Percentiles rank a stretch among this genome's conserved stretches.
Evolutionary conservation across 2,113 vertebrate genomes (phyloP).

Genomic region (Anser brachyrhynchus): DNA sequence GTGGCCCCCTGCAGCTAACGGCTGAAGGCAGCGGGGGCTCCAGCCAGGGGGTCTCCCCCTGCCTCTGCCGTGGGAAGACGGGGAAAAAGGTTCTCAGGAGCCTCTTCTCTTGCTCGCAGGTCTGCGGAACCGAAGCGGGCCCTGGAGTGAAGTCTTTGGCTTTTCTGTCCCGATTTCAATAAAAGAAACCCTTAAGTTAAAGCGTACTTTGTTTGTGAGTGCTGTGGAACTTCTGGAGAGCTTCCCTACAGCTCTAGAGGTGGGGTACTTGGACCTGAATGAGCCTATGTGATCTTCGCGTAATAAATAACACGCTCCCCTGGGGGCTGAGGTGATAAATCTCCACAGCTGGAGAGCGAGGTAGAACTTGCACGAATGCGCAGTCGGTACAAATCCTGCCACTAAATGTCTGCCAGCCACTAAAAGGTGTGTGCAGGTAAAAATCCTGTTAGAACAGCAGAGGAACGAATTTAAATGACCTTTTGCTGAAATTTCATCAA

Average conservation of each 20-base stretch:
- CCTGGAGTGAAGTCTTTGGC: neutral
- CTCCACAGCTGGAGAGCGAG: neutral
- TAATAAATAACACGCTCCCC: too few relatives aligned
- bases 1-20: neutral
- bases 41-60: fast-evolving
- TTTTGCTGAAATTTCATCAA: neutral
- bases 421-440: neutral
- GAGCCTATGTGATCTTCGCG: neutral
- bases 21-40: neutral
- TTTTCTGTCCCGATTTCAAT: neutral
- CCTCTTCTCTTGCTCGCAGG: conserved; percentile 36
- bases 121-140: neutral
- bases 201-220: neutral
- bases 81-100: neutral
- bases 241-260: neutral
- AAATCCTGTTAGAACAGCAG: neutral
- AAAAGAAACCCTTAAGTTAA: neutral
- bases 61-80: fast-evolving
- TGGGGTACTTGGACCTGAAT: fast-evolving
- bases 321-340: neutral
- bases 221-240: neutral
- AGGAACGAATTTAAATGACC: neutral
- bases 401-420: neutral
- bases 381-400: fast-evolving
- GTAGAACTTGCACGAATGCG: neutral